Base-by-base conservation (phyloP, 2,113 vertebrate genomes). In the Lathamus discolor region DNA sequence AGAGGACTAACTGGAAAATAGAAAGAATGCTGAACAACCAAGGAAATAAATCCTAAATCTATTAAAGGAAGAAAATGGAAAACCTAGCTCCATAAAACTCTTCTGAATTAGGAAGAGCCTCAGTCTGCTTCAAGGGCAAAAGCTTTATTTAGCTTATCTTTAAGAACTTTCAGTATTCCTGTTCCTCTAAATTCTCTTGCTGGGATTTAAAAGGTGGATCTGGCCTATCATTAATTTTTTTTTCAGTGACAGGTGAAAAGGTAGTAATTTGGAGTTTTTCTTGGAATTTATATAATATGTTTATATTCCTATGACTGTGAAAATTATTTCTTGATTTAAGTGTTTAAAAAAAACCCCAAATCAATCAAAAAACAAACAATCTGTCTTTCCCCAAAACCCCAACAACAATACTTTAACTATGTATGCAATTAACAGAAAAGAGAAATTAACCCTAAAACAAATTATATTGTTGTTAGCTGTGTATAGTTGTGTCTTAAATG, bases 1-100 rank as follows among this genome's bases (percentile, higher is more conserved):
- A 86, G 64, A 54, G 44, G 25, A 19, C 83, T 72, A 62, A 49
- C 48, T 82, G 77, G 39, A 82, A 92, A 81, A 81, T 6, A 54
- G 59, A 52, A 85, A 55, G 23, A 73, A 93, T 46, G 52, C 52
- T 51, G 76, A 82, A 27, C 76, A 86, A 54, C 43, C 3, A 11
- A 68, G 52, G 64, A 74, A 92, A 94, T 91, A 96, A 96, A 93
- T 95, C 76, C 48, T 78, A n/a, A 88, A 33, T 90, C 79, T 91
- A 86, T 88, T 90, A 78, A 94, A 83, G 68, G 39, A 81, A 93
- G 72, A 90, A 91, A 92, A 93, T 83, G 81, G 72, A 89, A 96
- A 93, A 66, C 41, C 18, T 54, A 73, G 22, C 31, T 81, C 66
- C 76, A 8, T 74, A 91, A 79, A 93, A 63, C 22, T 57, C 39